Evolutionary conservation across 2,113 vertebrate species (phyloP).

Genomic region (Myiozetetes cayanensis): DNA sequence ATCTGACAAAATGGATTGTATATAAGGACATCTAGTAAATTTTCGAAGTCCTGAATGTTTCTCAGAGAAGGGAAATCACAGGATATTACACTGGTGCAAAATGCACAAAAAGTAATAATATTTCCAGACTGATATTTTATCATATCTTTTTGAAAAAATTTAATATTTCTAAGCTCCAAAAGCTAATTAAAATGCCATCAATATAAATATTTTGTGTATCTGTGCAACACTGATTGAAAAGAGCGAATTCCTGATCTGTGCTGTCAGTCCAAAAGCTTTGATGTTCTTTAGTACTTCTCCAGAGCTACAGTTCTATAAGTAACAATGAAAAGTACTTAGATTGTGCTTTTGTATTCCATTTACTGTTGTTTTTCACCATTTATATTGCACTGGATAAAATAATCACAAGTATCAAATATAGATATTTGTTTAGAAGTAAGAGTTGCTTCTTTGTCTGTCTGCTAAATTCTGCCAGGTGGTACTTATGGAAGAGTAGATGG

Average conservation of each 20-base stretch:
- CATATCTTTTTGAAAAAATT: neutral
- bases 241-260: neutral
- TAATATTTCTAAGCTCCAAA: neutral
- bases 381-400: neutral
- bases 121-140: neutral
- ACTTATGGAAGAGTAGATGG: conserved; percentile 34
- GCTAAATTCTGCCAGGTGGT: conserved; percentile 14
- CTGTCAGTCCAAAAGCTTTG: neutral
- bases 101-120: neutral
- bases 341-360: neutral
- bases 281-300: neutral
- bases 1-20: neutral
- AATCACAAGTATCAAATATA: neutral
- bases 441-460: neutral
- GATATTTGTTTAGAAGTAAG: neutral
- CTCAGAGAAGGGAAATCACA: neutral
- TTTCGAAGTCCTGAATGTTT: neutral
- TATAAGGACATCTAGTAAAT: neutral
- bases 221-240: neutral
- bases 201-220: neutral
- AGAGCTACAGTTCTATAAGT: neutral
- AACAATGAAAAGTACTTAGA: neutral
- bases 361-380: neutral
- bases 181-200: conserved; percentile 28
- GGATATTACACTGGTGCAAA: neutral